Conservation (phyloP, 2,113 vertebrate genomes). For the Struthio camelus region DNA sequence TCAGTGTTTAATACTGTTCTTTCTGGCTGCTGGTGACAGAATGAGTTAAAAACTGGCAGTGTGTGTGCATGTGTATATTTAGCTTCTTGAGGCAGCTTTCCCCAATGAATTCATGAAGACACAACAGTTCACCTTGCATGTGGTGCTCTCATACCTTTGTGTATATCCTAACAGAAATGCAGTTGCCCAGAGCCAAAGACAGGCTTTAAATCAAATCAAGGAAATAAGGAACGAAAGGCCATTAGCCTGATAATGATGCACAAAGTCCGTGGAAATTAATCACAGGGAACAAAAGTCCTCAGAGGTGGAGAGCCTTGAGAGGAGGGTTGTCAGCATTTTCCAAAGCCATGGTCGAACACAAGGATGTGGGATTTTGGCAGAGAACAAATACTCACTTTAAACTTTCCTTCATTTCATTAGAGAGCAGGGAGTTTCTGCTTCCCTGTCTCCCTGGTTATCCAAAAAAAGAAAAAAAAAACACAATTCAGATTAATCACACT, state of each 20-base stretch:
- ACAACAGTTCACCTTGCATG: rapidly evolving
- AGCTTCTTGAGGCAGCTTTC: not conserved
- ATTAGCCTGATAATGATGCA: not conserved
- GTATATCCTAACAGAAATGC: not conserved
- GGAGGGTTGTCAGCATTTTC: not conserved
- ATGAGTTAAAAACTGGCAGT: not conserved
- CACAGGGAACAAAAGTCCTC: not conserved
- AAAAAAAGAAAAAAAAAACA: not conserved
- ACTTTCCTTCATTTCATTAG: not conserved
- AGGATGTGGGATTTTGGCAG: not conserved
- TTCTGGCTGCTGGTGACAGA: not conserved
- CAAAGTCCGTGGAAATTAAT: not conserved
- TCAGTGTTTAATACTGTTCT: not conserved
- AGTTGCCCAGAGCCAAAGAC: not conserved
- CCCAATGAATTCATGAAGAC: not conserved
- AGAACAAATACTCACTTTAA: not conserved
- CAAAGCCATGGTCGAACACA: not conserved
- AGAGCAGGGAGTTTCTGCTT: not conserved
- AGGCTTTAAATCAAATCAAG: not conserved
- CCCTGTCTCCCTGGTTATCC: not conserved
- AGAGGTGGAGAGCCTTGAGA: not conserved
- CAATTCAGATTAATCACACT: not conserved
- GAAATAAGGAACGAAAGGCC: not conserved
- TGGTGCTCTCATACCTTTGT: not conserved
- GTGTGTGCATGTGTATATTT: not conserved